Base-by-base conservation (phyloP, 1,140 invertebrate species). In the Drepana arcuata region DNA sequence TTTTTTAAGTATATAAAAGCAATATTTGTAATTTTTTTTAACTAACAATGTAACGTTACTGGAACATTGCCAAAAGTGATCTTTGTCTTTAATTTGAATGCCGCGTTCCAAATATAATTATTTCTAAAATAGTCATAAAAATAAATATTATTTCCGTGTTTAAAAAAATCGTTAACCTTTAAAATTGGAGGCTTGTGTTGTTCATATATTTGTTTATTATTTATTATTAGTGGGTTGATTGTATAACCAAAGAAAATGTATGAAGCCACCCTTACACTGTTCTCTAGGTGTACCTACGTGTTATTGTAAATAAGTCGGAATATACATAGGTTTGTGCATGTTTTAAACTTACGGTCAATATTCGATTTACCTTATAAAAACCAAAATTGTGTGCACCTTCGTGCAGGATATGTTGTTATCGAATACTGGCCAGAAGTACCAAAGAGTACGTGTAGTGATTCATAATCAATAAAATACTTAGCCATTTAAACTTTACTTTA, bases 401-500 rank as follows among this genome's bases (percentile, higher is more conserved):
- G 6, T 26, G 24, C n/a, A n/a, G n/a, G 10, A 10, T 26, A 26
- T 10, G 24, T 21, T 9, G 18, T 28, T 12, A 16, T 45, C 38
- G 28, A 48, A 39, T 41, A 39, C 31, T 54, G 42, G 29, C 24
- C 39, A 23, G 40, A 49, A 45, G 41, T 54, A 54, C 50, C 50
- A 54, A 54, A 54, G 50, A 54, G 40, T 32, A 39, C 39, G 40
- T 36, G 30, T 43, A 32, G 40, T 16, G 35, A 36, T 48, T 37
- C 39, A 37, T 34, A 37, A 5, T 21, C 12, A 24, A n/a, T 16
- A 30, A 42, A 36, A 18, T 34, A 41, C 6, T 16, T n/a, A n/a
- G n/a, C n/a, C n/a, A n/a, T n/a, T n/a, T n/a, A n/a, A n/a, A n/a
- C n/a, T n/a, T n/a, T n/a, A n/a, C n/a, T n/a, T n/a, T n/a, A n/a